Base-by-base conservation (phyloP, 2,888 invertebrate species). In the Bellardia pandia region DNA sequence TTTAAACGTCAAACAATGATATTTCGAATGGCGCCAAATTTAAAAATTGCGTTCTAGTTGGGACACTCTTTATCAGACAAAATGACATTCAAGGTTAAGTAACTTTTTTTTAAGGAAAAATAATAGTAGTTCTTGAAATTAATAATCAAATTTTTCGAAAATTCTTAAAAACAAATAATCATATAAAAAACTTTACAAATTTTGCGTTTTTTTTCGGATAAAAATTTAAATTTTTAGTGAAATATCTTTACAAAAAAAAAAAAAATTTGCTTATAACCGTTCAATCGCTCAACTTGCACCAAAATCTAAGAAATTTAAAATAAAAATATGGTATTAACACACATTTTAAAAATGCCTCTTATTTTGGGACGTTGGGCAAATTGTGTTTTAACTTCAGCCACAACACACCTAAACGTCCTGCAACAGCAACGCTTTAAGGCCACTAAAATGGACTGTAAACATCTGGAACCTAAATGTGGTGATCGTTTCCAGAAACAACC, bases 401-500 rank as follows among this genome's bases (percentile, higher is more conserved):
- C 13, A 14, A 13, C 33, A 37, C 2, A 37, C 4, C 2, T 45
- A 11, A 3, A 53, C 11, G 3, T 0, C 66, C 1, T 14, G 0
- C 2, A 64, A 33, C 13, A 62, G 42, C 37, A 16, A 48, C 66
- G 53, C 37, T n/a, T 16, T 0, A 53, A 58, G 11, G 8, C 45
- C 1, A 16, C 11, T 0, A 33, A 30, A 40, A 3, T 9, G 2
- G 14, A 53, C 7, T 69, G 64, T 9, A 37, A 37, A 48, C 16
- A 16, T 30, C 30, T 37, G 8, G 37, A 23, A 11, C 77, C 45
- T 0, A 58, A 77, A 40, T 83, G 76, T 53, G 69, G 77, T 9
- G 83, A 64, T 30, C 62, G 53, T 3, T 77, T 83, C 14, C 30
- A 72, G 14, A 33, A 60, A 3, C n/a, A 72, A 16, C 71, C 71